Percentiles rank a stretch among this genome's conserved stretches.
Evolutionary conservation across 2,797 vertebrate genomes (phyloP).

Genomic region (Amazona finschi): DNA sequence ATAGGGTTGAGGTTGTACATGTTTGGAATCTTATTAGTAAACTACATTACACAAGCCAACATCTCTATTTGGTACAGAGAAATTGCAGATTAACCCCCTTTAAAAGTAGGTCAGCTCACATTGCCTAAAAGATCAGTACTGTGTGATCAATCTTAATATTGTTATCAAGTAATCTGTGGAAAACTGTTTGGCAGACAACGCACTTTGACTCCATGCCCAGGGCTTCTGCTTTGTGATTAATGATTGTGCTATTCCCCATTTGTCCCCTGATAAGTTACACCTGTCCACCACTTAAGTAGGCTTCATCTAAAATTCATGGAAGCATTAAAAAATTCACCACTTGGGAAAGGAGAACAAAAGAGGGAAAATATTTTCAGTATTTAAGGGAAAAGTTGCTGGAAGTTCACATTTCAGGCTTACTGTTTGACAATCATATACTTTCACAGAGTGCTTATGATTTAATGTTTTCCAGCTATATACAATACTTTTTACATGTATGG

Average conservation of each 20-base stretch:
- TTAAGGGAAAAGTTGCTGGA: not conserved
- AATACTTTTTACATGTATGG: not conserved
- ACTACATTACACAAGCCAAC: conserved; percentile 2
- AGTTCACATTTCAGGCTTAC: not conserved
- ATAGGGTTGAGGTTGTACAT: not conserved
- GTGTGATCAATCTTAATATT: conserved; percentile 46
- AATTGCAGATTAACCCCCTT: conserved; percentile 59
- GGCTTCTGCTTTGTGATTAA: conserved; percentile 46
- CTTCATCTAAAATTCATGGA: not conserved
- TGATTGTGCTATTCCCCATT: not conserved
- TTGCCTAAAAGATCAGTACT: not conserved
- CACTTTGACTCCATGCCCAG: conserved; percentile 3
- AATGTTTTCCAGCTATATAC: not conserved
- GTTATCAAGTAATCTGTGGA: conserved; percentile 35
- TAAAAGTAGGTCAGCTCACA: conserved; percentile 35
- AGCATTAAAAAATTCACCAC: not conserved
- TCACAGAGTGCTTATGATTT: not conserved
- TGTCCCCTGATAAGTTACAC: not conserved
- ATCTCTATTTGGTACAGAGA: not conserved
- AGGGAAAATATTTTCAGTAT: not conserved
- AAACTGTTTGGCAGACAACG: not conserved
- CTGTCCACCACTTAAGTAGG: not conserved
- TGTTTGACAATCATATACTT: not conserved
- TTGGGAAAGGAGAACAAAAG: not conserved
- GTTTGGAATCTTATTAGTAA: conserved; percentile 22